Evolutionary conservation across 2,113 vertebrate species (phyloP), one percentile per base, ranked within the genome.

Genomic region (Dipodomys merriami): DNA sequence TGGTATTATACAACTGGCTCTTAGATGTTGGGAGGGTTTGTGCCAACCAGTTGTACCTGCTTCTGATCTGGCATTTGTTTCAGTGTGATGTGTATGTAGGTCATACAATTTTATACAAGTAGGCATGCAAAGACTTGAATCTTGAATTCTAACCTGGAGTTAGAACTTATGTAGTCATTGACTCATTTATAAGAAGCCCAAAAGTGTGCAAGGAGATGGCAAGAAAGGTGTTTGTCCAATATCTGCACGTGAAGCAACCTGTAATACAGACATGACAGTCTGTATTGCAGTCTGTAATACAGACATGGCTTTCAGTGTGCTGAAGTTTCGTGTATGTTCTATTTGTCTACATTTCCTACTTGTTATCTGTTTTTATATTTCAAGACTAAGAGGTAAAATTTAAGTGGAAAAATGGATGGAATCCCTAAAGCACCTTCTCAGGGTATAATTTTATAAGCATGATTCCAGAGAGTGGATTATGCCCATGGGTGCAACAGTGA

Each of bases 11-110:
- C 78, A 76, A 1, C 64, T 82, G 46, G 67, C 49, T 73, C 1
- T 81, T 79, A 68, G 87, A 30, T 90, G 71, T 69, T 71, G 35
- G 65, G 71, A 95, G 74, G 27, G 39, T 57, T 72, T 94, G 49
- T 25, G 39, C 94, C 90, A 88, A 94, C 96, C 76, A 33, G 92
- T 95, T 88, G 94, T 91, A 95, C 94, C 92, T 84, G 93, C 91
- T 96, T 16, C 53, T 72, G 82, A 60, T 82, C 25, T 73, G 60
- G 71, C 85, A 82, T 95, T 95, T 95, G 86, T 92, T 93, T 94
- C 83, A 95, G n/a, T 12, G 30, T 90, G 80, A 88, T 88, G n/a
- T 33, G 25, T 91, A 64, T 88, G 67, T 68, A 93, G 90, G 82
- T 88, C 30, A 29, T 86, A 65, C n/a, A 44, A 3, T 90, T 95